Conservation (phyloP, 2,797 vertebrate genomes). For the Hoplostethus atlanticus region DNA sequence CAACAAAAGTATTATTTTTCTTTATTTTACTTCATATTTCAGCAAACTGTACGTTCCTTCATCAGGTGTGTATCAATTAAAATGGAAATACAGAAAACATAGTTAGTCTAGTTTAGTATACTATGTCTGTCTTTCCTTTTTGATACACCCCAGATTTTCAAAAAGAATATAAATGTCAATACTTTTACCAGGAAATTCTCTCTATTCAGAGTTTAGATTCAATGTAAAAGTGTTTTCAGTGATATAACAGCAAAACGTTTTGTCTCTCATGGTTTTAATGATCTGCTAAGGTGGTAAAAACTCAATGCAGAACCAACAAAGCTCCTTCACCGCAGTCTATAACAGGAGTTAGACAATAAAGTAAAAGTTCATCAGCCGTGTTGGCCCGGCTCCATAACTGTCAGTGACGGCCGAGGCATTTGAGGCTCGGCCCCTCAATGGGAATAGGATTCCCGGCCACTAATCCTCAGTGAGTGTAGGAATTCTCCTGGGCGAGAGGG, state of each 20-base stretch:
- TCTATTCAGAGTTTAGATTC: neutral
- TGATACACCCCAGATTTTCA: neutral
- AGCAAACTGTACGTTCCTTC: too few species aligned
- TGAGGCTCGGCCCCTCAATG: slow-evolving; percentile 68
- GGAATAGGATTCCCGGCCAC: slow-evolving; percentile 73
- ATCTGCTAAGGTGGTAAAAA: slow-evolving; percentile 25
- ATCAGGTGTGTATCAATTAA: too few species aligned
- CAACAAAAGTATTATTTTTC: too few species aligned
- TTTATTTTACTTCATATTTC: too few species aligned
- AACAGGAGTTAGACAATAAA: slow-evolving; percentile 46
- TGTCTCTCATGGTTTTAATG: neutral
- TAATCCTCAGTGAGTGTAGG: slow-evolving; percentile 81
- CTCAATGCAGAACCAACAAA: slow-evolving; percentile 11
- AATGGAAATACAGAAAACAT: too few species aligned
- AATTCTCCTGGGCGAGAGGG: slow-evolving; percentile 66
- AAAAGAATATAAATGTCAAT: neutral
- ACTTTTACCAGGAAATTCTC: too few species aligned
- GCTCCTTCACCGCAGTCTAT: slow-evolving; percentile 37
- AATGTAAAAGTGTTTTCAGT: neutral
- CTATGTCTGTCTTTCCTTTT: too few species aligned
- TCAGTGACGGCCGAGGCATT: slow-evolving; percentile 59
- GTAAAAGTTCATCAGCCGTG: slow-evolving; percentile 54
- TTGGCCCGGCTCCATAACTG: slow-evolving; percentile 55
- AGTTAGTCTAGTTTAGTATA: too few species aligned
- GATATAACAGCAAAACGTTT: neutral